Percentiles rank a stretch among this genome's conserved stretches.
Evolutionary conservation across 2,113 vertebrate species (phyloP).

Genomic region (Tylochromis polylepis): DNA sequence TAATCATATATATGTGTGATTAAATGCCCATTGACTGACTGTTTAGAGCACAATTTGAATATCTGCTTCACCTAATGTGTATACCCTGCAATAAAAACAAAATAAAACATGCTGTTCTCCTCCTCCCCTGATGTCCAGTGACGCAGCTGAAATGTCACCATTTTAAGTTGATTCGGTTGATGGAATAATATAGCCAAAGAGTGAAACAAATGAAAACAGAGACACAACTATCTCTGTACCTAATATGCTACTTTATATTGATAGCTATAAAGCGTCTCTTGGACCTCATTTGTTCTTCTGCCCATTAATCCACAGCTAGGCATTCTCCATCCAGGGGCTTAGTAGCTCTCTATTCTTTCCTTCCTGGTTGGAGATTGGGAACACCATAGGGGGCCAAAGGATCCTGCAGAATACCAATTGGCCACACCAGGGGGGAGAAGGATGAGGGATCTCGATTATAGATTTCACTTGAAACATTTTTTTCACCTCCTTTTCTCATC

Average conservation of each 20-base stretch:
- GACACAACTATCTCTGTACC: conserved; percentile 36
- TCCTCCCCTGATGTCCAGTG: conserved; percentile 7
- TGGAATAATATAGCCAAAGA: conserved; percentile 52
- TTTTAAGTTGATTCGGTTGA: conserved; percentile 36
- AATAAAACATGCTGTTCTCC: not conserved
- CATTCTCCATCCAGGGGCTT: conserved; percentile 73
- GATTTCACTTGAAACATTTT: conserved; percentile 73
- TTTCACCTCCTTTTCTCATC: conserved; percentile 30
- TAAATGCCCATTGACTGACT: not conserved
- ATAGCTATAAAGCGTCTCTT: conserved; percentile 70
- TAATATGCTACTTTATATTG: conserved; percentile 72
- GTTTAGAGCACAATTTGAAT: not conserved
- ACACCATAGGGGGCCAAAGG: conserved; percentile 70
- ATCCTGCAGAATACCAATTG: conserved; percentile 79
- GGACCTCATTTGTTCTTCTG: conserved; percentile 76
- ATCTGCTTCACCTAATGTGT: not conserved
- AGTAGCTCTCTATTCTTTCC: conserved; percentile 71
- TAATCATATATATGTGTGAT: not conserved
- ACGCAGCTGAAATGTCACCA: conserved; percentile 50
- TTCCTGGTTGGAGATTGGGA: conserved; percentile 75
- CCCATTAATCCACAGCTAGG: conserved; percentile 74
- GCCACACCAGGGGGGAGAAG: conserved; percentile 68
- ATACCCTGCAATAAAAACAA: not conserved
- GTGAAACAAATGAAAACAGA: conserved; percentile 59
- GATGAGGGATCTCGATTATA: conserved; percentile 77